phyloP scores from a whole-genome alignment of 1,140 invertebrate species.

The Hyphantria cunea region DNA sequence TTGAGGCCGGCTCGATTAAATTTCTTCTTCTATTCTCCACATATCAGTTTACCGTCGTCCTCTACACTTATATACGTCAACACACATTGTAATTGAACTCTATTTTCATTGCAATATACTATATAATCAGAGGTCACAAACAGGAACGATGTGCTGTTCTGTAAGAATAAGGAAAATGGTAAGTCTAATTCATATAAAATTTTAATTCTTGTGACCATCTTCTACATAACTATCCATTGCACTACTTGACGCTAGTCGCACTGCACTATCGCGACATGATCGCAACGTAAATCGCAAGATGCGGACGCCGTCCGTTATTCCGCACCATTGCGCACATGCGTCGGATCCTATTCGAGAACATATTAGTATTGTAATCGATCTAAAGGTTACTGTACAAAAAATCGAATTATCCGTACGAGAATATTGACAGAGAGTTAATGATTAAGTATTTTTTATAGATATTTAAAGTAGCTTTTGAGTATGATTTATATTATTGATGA shows the following conservation, averaged over 20 bases:
- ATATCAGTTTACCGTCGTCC: no score
- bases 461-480: no score
- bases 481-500: no score
- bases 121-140: no score
- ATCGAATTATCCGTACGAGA: conserved; percentile 5
- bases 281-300: conserved; percentile 49
- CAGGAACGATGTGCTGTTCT: no score
- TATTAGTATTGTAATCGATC: conserved; percentile 43
- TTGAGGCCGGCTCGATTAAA: no score
- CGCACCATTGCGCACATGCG: conserved; percentile 39
- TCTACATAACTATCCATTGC: background rate
- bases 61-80: no score
- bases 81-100: no score
- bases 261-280: conserved; percentile 43
- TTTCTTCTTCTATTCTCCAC: no score
- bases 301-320: conserved; percentile 36
- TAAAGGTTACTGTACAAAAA: conserved; percentile 27
- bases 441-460: no score
- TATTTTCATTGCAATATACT: no score
- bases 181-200: background rate
- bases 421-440: background rate
- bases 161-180: no score
- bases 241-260: conserved; percentile 33
- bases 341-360: conserved; percentile 42
- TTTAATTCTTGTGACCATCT: background rate